phyloP scores from a whole-genome alignment of 2,113 vertebrate species.

The Catharus bicknelli region DNA sequence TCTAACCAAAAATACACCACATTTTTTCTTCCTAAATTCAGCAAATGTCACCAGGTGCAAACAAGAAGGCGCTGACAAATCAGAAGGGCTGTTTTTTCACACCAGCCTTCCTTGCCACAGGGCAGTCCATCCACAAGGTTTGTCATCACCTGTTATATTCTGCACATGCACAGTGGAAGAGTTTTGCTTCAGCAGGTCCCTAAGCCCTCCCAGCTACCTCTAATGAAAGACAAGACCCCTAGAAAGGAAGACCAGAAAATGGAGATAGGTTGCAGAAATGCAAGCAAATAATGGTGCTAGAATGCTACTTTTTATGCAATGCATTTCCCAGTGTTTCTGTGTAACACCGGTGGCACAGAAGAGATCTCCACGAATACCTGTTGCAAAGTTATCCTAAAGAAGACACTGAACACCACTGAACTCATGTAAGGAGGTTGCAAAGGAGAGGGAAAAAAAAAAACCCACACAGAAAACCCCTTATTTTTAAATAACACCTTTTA shows the following conservation, averaged over 20 bases:
- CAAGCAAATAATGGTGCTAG: accelerated
- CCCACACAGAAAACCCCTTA: not conserved
- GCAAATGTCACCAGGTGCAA: not conserved
- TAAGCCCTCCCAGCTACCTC: not conserved
- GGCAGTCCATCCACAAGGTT: not conserved
- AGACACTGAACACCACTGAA: not conserved
- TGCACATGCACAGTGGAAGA: accelerated
- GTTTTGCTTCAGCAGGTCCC: not conserved
- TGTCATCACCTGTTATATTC: not conserved
- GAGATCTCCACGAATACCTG: not conserved
- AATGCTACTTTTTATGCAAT: not conserved
- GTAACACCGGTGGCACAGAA: not conserved
- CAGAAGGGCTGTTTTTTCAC: not conserved
- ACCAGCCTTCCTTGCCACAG: not conserved
- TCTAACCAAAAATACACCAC: not conserved
- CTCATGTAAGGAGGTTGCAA: not conserved
- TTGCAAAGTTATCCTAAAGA: not conserved
- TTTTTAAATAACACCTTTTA: not conserved
- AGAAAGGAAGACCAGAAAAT: not conserved
- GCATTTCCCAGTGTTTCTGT: not conserved
- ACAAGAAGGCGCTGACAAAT: not conserved
- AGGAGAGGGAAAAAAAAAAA: not conserved
- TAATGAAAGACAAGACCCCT: not conserved
- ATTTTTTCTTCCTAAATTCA: not conserved
- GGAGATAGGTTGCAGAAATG: not conserved